Evolutionary conservation across 2,797 vertebrate species (phyloP).

Genomic region (Naso thynnoides): DNA sequence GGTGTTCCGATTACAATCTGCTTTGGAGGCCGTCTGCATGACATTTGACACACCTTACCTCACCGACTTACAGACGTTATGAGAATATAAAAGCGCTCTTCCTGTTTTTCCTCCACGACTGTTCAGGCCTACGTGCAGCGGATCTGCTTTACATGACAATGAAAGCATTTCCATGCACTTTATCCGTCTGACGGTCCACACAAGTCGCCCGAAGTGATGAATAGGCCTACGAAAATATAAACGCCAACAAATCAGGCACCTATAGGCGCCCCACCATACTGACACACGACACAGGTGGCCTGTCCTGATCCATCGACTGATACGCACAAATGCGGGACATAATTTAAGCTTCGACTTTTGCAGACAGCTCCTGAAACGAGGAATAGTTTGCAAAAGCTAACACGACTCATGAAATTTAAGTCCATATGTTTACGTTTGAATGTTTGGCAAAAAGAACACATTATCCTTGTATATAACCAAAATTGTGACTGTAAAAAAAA

Average conservation of each 20-base stretch:
- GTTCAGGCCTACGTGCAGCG: neutral
- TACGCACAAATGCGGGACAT: neutral
- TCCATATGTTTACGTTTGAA: no score
- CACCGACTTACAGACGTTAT: neutral
- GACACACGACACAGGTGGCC: neutral
- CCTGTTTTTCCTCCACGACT: neutral
- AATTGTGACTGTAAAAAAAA: no score
- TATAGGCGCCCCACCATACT: neutral
- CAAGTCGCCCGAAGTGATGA: neutral
- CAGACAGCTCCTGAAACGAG: no score
- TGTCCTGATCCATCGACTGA: neutral
- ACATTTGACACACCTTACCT: neutral
- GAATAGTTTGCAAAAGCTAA: no score
- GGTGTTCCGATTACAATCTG: neutral
- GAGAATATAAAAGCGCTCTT: neutral
- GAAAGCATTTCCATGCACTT: neutral
- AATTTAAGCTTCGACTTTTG: no score
- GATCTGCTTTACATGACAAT: neutral
- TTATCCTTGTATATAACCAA: no score
- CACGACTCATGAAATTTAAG: no score
- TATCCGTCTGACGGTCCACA: neutral
- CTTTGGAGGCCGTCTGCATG: neutral
- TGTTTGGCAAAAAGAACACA: no score
- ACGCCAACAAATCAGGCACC: constrained; percentile 1
- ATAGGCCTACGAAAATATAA: no score